Percentiles rank a stretch among this genome's conserved stretches.
phyloP scores from a whole-genome alignment of 2,888 invertebrate genomes.

The Bruchidius siliquastri region DNA sequence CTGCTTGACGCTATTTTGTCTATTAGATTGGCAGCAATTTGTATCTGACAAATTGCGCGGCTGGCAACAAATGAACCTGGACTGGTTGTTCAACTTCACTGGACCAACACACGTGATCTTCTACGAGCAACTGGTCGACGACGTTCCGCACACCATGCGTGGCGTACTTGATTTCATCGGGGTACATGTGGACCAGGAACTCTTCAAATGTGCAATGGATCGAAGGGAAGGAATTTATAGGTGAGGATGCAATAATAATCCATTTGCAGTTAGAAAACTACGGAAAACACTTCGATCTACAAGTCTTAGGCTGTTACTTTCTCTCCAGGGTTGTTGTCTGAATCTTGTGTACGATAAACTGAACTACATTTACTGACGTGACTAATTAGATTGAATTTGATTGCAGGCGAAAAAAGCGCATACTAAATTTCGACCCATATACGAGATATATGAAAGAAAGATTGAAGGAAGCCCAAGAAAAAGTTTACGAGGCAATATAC shows the following conservation, averaged over 20 bases:
- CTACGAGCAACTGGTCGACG: constrained; percentile 63
- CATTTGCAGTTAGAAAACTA: no score
- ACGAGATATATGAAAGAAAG: constrained; percentile 58
- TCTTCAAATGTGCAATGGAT: constrained; percentile 42
- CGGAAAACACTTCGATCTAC: no score
- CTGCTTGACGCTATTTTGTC: no score
- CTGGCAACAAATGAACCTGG: constrained; percentile 66
- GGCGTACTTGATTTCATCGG: constrained; percentile 59
- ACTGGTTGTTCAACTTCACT: constrained; percentile 66
- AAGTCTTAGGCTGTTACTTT: no score
- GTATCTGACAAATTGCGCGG: constrained; percentile 60
- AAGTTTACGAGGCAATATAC: constrained; percentile 51
- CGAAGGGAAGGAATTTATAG: constrained; percentile 59
- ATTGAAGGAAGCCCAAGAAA: constrained; percentile 49
- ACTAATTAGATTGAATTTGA: background rate
- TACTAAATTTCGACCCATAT: constrained; percentile 66
- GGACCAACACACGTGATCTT: constrained; percentile 66
- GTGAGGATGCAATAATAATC: background rate
- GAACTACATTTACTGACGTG: no score
- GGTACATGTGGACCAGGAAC: constrained; percentile 27
- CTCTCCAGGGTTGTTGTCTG: no score
- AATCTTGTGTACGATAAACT: no score
- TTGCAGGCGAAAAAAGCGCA: constrained; percentile 57
- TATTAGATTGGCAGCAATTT: constrained; percentile 67
- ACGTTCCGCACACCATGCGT: constrained; percentile 56